Evolutionary conservation across 2,888 invertebrate genomes (phyloP).

Genomic region (Tipula vernalis): DNA sequence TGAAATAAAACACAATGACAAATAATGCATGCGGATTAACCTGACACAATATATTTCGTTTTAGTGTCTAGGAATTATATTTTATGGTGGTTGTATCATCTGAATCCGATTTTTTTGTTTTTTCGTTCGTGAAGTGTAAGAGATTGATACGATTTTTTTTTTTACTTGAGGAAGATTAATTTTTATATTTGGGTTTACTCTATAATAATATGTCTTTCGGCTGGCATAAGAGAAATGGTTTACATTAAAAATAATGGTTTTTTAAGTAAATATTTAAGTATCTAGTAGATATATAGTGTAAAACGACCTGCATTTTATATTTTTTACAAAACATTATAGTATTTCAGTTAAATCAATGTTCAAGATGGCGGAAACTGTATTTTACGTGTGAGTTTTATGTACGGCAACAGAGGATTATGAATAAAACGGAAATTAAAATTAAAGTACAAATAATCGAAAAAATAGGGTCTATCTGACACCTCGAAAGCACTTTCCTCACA

Average conservation of each 20-base stretch:
- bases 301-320: not conserved
- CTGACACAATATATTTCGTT: not conserved
- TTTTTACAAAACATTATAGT: too few species aligned
- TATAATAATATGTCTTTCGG: not conserved
- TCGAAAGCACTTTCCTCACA: too few species aligned
- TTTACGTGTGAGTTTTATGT: too few species aligned
- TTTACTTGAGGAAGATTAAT: not conserved
- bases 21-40: conserved; percentile 9
- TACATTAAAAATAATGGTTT: not conserved
- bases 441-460: too few species aligned
- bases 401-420: too few species aligned
- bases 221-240: not conserved
- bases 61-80: not conserved
- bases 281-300: not conserved
- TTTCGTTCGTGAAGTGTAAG: not conserved
- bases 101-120: not conserved
- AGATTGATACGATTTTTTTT: not conserved
- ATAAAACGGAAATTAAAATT: too few species aligned
- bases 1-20: conserved; percentile 4
- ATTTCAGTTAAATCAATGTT: too few species aligned
- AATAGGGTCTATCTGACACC: too few species aligned
- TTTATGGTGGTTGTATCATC: not conserved
- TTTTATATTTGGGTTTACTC: not conserved
- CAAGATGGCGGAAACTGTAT: too few species aligned
- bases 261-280: not conserved